Base-by-base conservation (phyloP, 2,113 vertebrate genomes). In the Syngnathus scovelli region DNA sequence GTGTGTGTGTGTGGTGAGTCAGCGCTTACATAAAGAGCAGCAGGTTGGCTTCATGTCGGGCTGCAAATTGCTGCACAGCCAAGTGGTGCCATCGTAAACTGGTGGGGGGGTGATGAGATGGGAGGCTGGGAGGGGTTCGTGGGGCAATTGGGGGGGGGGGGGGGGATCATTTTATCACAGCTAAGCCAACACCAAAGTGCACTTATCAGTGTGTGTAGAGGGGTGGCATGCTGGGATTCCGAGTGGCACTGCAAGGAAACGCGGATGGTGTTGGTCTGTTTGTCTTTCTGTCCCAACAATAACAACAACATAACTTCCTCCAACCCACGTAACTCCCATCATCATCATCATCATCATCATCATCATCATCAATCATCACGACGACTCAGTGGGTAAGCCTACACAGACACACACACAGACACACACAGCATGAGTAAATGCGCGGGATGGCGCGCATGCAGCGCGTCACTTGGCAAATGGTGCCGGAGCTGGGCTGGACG, bases 261-360 rank as follows among this genome's bases (percentile, higher is more conserved):
- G 52, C 83, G 85, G 81, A 78, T 71, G 82, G 54, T 66, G 71
- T 77, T 79, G 70, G 69, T 46, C 44, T 46, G 44, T 46, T 46
- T 46, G 44, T 71, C 66, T 18, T 27, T 61, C 70, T 46, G 64
- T 64, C 67, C n/a, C 59, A 39, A 33, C 55, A 36, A 49, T 27
- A n/a, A n/a, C n/a, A 19, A 61, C 38, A 41, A 11, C 51, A 11
- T 46, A 33, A 43, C 54, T 37, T 44, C 0, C 0, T 1, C 13
- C 77, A 36, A 19, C 54, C n/a, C 39, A 15, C 61, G 18, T 1
- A 39, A 68, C 66, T 10, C 38, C 9, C 19, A 9, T 16, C 33
- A 41, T 33, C 0, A 44, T 1, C 7, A 10, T 8, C 18, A 0
- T 38, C 6, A 19, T 27, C 21, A 23, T 41, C 46, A n/a, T 49